phyloP scores from a whole-genome alignment of 2,113 vertebrate genomes.

The Tympanuchus pallidicinctus region DNA sequence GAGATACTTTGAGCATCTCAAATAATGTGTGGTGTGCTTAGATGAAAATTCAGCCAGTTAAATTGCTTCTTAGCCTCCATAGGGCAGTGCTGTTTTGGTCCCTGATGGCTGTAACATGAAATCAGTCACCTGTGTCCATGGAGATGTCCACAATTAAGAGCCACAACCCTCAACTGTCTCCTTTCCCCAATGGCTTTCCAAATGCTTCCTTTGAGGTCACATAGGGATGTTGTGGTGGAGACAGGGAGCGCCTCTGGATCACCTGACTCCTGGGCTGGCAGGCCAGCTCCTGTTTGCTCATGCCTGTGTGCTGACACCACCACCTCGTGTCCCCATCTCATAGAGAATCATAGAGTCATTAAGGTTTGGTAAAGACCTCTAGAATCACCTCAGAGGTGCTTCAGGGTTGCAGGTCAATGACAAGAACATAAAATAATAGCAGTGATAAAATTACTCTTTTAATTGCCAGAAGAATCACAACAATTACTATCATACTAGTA shows the following conservation, averaged over 20 bases:
- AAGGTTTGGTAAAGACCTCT: too few relatives aligned
- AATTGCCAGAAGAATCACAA: background rate
- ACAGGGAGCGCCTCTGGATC: background rate
- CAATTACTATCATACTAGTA: background rate
- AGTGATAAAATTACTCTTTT: background rate
- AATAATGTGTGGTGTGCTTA: background rate
- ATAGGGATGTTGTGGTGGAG: background rate
- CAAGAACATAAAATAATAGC: background rate
- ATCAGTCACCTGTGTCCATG: background rate
- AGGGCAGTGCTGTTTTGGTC: background rate
- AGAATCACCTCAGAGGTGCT: background rate
- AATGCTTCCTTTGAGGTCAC: background rate
- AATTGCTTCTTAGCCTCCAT: background rate
- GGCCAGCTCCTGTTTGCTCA: rapidly evolving
- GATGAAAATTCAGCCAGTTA: background rate
- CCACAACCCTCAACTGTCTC: background rate
- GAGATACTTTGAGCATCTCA: background rate
- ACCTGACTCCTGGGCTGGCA: rapidly evolving
- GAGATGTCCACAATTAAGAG: background rate
- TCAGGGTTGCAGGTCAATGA: background rate
- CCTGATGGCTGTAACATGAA: background rate
- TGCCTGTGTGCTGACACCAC: background rate
- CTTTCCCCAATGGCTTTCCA: background rate
- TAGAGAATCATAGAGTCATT: too few relatives aligned
- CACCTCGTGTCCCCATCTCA: rapidly evolving